Evolutionary conservation across 2,888 invertebrate genomes (phyloP).

Genomic region (Pedicia rivosa): DNA sequence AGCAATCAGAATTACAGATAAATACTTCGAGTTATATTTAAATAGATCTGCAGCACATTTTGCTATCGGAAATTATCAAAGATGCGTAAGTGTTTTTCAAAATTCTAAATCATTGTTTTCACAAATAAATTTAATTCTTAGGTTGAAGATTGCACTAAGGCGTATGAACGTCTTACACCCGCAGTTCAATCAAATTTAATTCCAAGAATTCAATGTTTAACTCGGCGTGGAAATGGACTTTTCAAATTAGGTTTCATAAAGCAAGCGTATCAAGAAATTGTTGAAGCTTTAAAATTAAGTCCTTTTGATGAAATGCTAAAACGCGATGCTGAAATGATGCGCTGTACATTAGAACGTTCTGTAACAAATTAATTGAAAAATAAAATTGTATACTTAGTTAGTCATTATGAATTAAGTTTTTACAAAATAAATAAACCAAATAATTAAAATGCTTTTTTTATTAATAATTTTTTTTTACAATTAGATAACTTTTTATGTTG

Average conservation of each 20-base stretch:
- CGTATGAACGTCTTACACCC: slow-evolving; percentile 58
- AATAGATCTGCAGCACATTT: slow-evolving; percentile 71
- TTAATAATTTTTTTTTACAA: not conserved
- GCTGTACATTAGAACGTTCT: slow-evolving; percentile 8
- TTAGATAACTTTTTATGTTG: no score
- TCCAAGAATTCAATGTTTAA: slow-evolving; percentile 55
- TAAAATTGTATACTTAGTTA: no score
- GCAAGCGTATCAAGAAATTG: slow-evolving; percentile 58
- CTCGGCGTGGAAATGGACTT: slow-evolving; percentile 57
- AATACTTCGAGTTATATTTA: slow-evolving; percentile 54
- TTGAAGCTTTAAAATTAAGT: slow-evolving; percentile 49
- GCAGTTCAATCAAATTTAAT: slow-evolving; percentile 51
- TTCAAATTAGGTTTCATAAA: slow-evolving; percentile 49
- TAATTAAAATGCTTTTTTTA: not conserved
- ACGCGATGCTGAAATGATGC: slow-evolving; percentile 27
- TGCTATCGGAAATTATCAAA: slow-evolving; percentile 55
- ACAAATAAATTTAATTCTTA: slow-evolving; percentile 12
- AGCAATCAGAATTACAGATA: slow-evolving; percentile 56
- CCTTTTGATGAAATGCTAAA: slow-evolving; percentile 44
- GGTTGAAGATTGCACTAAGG: slow-evolving; percentile 43
- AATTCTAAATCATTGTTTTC: not conserved
- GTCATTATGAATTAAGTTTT: no score
- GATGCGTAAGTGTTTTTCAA: slow-evolving; percentile 39
- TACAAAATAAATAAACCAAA: no score
- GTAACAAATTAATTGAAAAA: no score